Base-by-base conservation (phyloP, 1,140 invertebrate species). In the Tenebrio molitor region DNA sequence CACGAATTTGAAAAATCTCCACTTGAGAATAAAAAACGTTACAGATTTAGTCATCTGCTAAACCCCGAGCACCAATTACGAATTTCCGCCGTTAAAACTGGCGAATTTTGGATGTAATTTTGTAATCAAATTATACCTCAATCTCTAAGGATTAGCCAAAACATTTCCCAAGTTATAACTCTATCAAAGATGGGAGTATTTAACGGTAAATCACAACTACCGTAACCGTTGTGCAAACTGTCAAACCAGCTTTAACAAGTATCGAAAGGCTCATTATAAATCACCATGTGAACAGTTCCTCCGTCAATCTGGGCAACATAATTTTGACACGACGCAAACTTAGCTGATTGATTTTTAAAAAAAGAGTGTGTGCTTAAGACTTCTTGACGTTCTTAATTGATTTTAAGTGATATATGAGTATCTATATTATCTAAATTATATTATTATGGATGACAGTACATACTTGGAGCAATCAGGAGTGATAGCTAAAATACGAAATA, bases 161-260 rank as follows among this genome's bases (percentile, higher is more conserved):
- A 58, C 50, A 58, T 25, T 17, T 58, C 15, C 23, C 10, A 58
- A 58, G 17, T 23, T 53, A 21, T 7, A 53, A 53, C 23, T 58
- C 7, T n/a, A 58, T 58, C 12, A 29, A 58, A 25, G 50, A 58
- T 58, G 50, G 7, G 50, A 29, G 12, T 58, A 10, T 58, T 58
- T 29, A 12, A 29, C 21, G 23, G n/a, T 29, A 58, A 58, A 58
- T 58, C 50, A 58, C 12, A n/a, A 23, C 23, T 12, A 29, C 23
- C 29, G 10, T 39, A 29, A 58, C 50, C 25, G 23, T 58, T 58
- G 50, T 29, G 19, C 44, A 8, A 34, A 58, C 21, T 58, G 23
- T 29, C 50, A 58, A 29, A 25, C n/a, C 7, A 29, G 25, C 12
- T n/a, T 58, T 29, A 29, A 17, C 15, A 29, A 14, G 50, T 58